Conservation (phyloP, 2,888 invertebrate species). For the Drosophila bunnanda region DNA sequence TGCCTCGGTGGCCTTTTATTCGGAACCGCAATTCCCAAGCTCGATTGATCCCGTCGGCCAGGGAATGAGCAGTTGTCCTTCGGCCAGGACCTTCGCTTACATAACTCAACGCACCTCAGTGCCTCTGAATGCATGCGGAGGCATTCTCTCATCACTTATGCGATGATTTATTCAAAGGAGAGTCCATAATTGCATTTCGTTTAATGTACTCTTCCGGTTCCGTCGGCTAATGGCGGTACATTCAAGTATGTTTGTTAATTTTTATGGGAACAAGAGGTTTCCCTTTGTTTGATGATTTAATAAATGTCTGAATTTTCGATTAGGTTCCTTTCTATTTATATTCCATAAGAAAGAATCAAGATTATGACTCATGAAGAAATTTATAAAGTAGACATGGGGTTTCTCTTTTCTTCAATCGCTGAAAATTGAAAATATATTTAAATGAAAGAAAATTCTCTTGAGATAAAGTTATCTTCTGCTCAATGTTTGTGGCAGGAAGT, state of each 20-base stretch:
- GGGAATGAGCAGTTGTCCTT: slow-evolving; percentile 50
- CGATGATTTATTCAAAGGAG: slow-evolving; percentile 42
- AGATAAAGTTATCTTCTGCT: slow-evolving; percentile 1
- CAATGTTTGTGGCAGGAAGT: slow-evolving; percentile 13
- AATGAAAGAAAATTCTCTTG: neutral
- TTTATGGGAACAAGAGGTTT: neutral
- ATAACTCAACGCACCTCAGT: slow-evolving; percentile 32
- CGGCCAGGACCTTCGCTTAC: slow-evolving; percentile 23
- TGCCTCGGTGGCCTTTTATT: slow-evolving; percentile 56
- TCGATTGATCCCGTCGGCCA: slow-evolving; percentile 35
- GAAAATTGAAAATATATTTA: neutral
- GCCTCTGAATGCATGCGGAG: slow-evolving; percentile 23
- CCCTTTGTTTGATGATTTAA: slow-evolving; percentile 1
- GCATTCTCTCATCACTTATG: slow-evolving; percentile 25
- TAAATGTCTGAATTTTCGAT: neutral
- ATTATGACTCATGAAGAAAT: neutral
- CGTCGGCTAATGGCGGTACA: slow-evolving; percentile 5
- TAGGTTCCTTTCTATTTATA: neutral
- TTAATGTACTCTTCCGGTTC: slow-evolving; percentile 22
- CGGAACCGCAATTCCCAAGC: slow-evolving; percentile 69
- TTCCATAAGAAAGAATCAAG: neutral
- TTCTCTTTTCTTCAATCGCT: neutral
- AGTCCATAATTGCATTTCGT: slow-evolving; percentile 34
- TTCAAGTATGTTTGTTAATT: slow-evolving; percentile 5
- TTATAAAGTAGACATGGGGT: neutral